phyloP scores from a whole-genome alignment of 2,888 invertebrate species.

The Alloscopus bannaensis region DNA sequence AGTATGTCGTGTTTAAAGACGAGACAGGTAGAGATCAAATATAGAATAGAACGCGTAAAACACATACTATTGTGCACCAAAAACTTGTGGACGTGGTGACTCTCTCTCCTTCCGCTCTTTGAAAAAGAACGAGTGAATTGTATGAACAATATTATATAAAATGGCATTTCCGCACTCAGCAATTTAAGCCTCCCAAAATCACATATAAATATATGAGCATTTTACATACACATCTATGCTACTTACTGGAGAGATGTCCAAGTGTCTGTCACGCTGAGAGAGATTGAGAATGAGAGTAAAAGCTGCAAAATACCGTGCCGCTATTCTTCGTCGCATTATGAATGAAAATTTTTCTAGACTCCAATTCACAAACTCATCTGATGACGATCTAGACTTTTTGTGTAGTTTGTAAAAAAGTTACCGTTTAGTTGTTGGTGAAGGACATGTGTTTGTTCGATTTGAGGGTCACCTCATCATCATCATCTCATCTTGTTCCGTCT shows the following conservation, averaged over 20 bases:
- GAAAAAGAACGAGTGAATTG: constrained; percentile 41
- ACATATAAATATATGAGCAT: no score
- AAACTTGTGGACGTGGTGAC: constrained; percentile 37
- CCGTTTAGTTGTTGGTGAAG: constrained; percentile 58
- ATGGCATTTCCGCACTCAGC: constrained; percentile 60
- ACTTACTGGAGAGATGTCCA: constrained; percentile 41
- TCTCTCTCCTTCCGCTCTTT: constrained; percentile 51
- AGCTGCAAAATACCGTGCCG: no score
- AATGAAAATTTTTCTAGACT: no score
- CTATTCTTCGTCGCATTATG: no score
- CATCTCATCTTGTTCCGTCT: no score
- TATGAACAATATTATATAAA: constrained; percentile 36
- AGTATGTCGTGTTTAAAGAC: constrained; percentile 34
- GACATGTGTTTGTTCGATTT: constrained; percentile 57
- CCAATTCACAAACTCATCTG: no score
- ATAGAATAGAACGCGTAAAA: neutral
- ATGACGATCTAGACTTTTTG: no score
- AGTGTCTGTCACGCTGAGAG: constrained; percentile 51
- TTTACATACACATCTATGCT: no score
- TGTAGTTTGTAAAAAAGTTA: no score
- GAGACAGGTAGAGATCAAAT: constrained; percentile 44
- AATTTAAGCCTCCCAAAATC: no score
- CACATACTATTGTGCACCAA: constrained; percentile 35
- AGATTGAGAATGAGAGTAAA: constrained; percentile 2
- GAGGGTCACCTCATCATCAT: constrained; percentile 57